phyloP scores from a whole-genome alignment of 2,888 invertebrate genomes.

The Oscheius sp. region DNA sequence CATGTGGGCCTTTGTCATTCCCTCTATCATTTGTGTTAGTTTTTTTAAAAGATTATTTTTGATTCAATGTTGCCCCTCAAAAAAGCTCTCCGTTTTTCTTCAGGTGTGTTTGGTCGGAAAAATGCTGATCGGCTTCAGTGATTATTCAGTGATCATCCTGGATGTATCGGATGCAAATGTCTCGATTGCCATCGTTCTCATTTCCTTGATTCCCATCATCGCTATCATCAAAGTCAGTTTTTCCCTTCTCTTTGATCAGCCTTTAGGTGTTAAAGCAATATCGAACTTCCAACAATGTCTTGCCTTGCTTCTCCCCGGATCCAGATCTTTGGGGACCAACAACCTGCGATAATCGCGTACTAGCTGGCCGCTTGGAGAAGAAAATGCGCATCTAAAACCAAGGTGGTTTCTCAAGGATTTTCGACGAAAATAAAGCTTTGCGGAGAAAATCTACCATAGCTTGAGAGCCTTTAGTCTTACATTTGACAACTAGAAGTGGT shows the following conservation, averaged over 20 bases:
- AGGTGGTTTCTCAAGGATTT: no score
- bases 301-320: conserved; percentile 14
- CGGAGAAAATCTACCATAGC: no score
- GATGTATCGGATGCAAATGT: background rate
- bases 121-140: background rate
- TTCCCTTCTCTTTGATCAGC: no score
- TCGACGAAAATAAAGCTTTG: no score
- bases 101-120: background rate
- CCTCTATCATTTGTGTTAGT: background rate
- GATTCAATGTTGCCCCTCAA: background rate
- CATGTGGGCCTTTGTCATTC: background rate
- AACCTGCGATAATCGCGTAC: background rate
- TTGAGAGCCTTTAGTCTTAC: no score
- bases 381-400: background rate
- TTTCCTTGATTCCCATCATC: background rate
- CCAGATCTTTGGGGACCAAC: conserved; percentile 14
- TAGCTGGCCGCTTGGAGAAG: conserved; percentile 7
- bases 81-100: background rate
- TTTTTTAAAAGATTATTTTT: no score
- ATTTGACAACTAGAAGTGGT: no score
- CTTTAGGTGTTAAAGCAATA: no score
- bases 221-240: no score
- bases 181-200: background rate
- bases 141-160: background rate
- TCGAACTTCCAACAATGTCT: no score